Conservation (phyloP, 1,140 invertebrate genomes). For the Nephila pilipes region DNA sequence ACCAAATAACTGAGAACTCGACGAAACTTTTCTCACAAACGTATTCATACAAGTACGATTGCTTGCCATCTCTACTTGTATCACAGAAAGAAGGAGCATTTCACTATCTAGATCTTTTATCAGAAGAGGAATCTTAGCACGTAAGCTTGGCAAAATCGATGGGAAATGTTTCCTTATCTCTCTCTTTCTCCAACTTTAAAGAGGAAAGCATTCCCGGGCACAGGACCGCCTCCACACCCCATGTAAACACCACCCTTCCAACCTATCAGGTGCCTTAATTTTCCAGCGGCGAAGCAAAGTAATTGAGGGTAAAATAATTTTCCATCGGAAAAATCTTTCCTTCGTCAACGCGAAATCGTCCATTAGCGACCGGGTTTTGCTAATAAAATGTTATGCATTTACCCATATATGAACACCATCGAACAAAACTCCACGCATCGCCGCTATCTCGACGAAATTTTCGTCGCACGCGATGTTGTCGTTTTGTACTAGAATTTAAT, state of each 20-base stretch:
- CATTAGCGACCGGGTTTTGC: constrained; percentile 3
- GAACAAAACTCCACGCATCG: neutral
- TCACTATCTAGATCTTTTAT: constrained; percentile 19
- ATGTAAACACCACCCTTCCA: neutral
- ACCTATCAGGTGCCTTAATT: constrained; percentile 42
- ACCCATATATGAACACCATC: neutral
- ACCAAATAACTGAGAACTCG: neutral
- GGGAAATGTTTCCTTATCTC: constrained; percentile 1
- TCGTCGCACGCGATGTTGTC: constrained; percentile 10
- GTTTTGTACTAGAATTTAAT: constrained; percentile 20
- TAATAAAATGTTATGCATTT: constrained; percentile 51
- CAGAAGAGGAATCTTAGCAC: neutral
- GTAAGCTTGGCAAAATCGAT: constrained; percentile 1
- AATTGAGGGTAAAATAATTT: constrained; percentile 37
- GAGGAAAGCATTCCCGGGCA: neutral
- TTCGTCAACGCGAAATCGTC: constrained; percentile 8
- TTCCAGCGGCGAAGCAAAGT: constrained; percentile 12
- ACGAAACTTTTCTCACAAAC: neutral
- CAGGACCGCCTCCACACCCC: neutral
- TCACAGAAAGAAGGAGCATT: neutral
- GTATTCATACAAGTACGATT: neutral
- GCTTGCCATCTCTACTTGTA: neutral
- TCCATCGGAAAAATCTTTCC: constrained; percentile 26
- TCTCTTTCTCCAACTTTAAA: constrained; percentile 20
- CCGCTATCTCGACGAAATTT: neutral